These are phyloP conservation scores for Melanophora roralis DNA, from an alignment of 2,888 invertebrate genomes.

Conservation along the genomic window DNA sequence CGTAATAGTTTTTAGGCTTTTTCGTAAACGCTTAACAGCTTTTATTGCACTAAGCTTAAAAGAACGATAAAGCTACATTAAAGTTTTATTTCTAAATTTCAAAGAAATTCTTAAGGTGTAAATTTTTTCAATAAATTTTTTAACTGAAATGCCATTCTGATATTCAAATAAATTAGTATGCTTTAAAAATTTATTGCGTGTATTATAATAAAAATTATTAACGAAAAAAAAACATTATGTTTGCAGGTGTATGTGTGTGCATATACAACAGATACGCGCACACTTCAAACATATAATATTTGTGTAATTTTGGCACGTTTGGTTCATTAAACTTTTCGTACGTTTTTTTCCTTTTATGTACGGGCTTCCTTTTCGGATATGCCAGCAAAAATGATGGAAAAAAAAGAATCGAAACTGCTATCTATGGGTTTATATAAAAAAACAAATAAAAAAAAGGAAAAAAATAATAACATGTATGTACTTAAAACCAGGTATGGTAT, in stretches of 20 bases:
- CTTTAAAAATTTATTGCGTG: neutral
- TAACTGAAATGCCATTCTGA: no score
- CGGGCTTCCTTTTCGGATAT: constrained; percentile 40
- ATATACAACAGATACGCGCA: neutral
- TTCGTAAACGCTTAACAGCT: no score
- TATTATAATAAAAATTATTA: constrained; percentile 15
- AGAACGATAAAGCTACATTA: no score
- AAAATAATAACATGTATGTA: constrained; percentile 18
- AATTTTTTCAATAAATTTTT: no score
- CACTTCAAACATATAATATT: constrained; percentile 33
- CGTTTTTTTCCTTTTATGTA: constrained; percentile 54
- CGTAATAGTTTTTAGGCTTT: no score
- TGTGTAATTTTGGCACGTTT: constrained; percentile 62
- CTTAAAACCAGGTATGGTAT: constrained; percentile 43
- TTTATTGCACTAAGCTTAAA: no score
- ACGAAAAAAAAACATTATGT: neutral
- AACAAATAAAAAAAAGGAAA: neutral
- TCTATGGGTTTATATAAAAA: constrained; percentile 19
- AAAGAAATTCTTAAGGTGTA: no score
- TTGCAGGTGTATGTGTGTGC: neutral
- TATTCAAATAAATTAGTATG: no score
- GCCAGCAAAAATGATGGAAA: neutral
- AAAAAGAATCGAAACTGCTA: constrained; percentile 19
- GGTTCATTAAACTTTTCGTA: constrained; percentile 60
- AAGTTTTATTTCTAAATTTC: no score